Evolutionary conservation across 2,888 invertebrate genomes (phyloP).

Genomic region (Hypena proboscidalis): DNA sequence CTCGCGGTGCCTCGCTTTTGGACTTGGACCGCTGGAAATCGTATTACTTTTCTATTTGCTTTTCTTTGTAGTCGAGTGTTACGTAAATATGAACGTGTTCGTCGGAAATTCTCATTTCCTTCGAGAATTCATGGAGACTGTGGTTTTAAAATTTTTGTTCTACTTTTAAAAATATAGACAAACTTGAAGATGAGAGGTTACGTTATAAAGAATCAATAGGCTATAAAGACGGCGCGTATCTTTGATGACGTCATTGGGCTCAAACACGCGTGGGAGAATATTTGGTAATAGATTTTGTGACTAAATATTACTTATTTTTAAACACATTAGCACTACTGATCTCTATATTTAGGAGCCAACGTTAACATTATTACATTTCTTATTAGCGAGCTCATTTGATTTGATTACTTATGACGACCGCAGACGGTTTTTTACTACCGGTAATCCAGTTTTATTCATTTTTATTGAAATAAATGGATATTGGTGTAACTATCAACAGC

Average conservation of each 20-base stretch:
- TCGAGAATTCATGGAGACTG: slow-evolving; percentile 66
- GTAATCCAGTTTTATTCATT: slow-evolving; percentile 37
- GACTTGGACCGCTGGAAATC: slow-evolving; percentile 71
- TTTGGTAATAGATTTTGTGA: slow-evolving; percentile 26
- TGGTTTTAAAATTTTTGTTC: slow-evolving; percentile 43
- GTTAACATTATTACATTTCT: slow-evolving; percentile 38
- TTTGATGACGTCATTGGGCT: slow-evolving; percentile 28
- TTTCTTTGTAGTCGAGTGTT: slow-evolving; percentile 84
- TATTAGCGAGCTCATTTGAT: slow-evolving; percentile 26
- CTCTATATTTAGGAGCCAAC: slow-evolving; percentile 31
- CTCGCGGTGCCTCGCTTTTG: slow-evolving; percentile 53
- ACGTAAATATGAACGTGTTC: slow-evolving; percentile 81
- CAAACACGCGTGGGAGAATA: slow-evolving; percentile 22
- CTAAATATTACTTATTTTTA: slow-evolving; percentile 31
- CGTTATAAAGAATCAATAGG: slow-evolving; percentile 22
- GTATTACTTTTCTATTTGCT: slow-evolving; percentile 83
- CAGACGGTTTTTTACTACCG: slow-evolving; percentile 32
- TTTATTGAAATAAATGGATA: slow-evolving; percentile 40
- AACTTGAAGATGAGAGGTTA: slow-evolving; percentile 31
- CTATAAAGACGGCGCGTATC: slow-evolving; percentile 9
- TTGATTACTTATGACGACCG: slow-evolving; percentile 24
- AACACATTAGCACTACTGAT: slow-evolving; percentile 35
- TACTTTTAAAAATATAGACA: slow-evolving; percentile 38
- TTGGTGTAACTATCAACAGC: slow-evolving; percentile 37
- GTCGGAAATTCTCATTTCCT: slow-evolving; percentile 80